Base-by-base conservation (phyloP, 2,888 invertebrate genomes). In the Myathropa florea region DNA sequence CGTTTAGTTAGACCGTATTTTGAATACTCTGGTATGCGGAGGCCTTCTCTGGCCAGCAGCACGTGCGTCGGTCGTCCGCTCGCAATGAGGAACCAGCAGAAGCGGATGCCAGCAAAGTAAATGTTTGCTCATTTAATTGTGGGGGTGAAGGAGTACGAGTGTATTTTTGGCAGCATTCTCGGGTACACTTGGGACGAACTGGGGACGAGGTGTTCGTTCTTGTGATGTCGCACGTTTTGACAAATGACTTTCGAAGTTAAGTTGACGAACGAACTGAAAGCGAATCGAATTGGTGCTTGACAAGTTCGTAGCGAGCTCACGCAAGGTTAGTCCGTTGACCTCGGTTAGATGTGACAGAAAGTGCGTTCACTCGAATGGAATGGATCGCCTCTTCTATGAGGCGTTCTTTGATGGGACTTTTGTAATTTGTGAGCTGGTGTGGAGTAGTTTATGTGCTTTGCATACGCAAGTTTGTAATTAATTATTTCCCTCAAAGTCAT, bases 121-220 rank as follows among this genome's bases (percentile, higher is more conserved):
- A 76, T 77, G 61, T 70, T 77, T 77, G 28, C 61, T 68, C 36
- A 53, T 24, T 63, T 68, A 61, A 77, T 77, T 77, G 23, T 28
- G 46, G 28, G n/a, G 21, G 26, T 24, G 57, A 23, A 26, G 60
- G 59, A n/a, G 46, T 46, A 26, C 53, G 59, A n/a, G 46, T 46
- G 30, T 67, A 60, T 60, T 76, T 65, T 46, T 60, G 36, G 55
- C n/a, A 1, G 59, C 53, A 55, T 65, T 72, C 18, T 53, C 33
- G 4, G 21, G 46, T 10, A 21, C 6, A 46, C 21, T 63, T 64
- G 55, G 12, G 7, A 33, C 24, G 46, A 30, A 57, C n/a, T 46
- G 18, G 39, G 28, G 46, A 64, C 23, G 30, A 59, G 65, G 65
- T n/a, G 63, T 59, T 64, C 39, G 26, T 30, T 75, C 10, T 75